Evolutionary conservation across 2,797 vertebrate species (phyloP).

Genomic region (Chloroceryle inda): DNA sequence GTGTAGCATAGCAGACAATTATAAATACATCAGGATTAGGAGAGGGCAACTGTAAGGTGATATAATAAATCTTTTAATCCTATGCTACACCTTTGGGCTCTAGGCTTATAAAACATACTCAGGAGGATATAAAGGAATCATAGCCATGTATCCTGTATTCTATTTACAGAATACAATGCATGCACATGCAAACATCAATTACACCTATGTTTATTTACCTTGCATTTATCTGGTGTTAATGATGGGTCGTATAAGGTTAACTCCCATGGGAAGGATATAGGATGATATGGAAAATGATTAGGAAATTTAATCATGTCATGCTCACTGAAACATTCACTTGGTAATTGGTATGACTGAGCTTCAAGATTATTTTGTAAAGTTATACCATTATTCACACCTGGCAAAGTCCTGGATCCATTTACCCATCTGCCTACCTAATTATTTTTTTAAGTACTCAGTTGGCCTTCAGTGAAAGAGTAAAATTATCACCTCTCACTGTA

Average conservation of each 20-base stretch:
- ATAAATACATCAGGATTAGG: not conserved
- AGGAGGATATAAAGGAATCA: not conserved
- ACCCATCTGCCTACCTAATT: not conserved
- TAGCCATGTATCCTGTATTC: not conserved
- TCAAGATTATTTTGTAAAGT: constrained; percentile 9
- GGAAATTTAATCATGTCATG: not conserved
- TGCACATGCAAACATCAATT: not conserved
- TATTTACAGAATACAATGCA: constrained; percentile 3
- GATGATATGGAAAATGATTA: not conserved
- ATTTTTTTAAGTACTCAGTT: not conserved
- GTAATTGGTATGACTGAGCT: constrained; percentile 22
- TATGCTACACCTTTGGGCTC: not conserved
- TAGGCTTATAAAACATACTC: not conserved
- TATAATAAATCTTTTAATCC: not conserved
- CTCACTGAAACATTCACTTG: constrained; percentile 4
- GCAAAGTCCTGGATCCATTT: not conserved
- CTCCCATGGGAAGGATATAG: not conserved
- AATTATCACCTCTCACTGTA: not conserved
- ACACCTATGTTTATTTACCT: not conserved
- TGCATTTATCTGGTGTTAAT: not conserved
- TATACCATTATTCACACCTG: not conserved
- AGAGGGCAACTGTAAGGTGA: not conserved
- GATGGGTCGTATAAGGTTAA: not conserved
- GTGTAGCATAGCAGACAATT: not conserved
- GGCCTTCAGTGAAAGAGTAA: not conserved